Evolutionary conservation across 2,888 invertebrate genomes (phyloP), one percentile per base, ranked within the genome.

Genomic region (Cryptophagus acutangulus): DNA sequence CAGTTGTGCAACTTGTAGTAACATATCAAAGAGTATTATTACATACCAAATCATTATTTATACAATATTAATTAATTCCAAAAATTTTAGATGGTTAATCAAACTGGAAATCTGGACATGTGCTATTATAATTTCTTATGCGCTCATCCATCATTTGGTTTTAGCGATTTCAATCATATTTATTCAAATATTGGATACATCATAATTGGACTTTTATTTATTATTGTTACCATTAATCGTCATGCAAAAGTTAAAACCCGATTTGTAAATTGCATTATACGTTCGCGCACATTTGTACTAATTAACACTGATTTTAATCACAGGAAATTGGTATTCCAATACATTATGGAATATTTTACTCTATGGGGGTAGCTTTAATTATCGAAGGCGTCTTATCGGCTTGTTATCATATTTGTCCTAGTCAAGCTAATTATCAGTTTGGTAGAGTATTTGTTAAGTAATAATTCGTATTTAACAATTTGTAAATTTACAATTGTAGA

Each of bases 81-180:
- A n/a, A 36, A 33, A 47, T 66, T 67, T 41, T 71, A 87, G 81
- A 77, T 87, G 0, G 69, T 89, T 1, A 79, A 84, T 61, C 73
- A 77, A 35, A 86, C 89, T 0, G 92, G 92, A 1, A 80, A 91
- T 65, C 81, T 88, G 58, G 92, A 92, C 66, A 71, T 88, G 33
- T 92, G 92, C 66, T 92, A 89, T 69, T 92, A 90, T 71, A 92
- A 92, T 69, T 91, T 89, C 69, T 69, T 84, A 28, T 92, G 92
- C 66, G 81, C 89, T 0, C 84, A 87, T 66, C 87, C 88, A 0
- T 71, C 85, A 2, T 81, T 80, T 43, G 69, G 75, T 1, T 70
- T 89, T 9, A 82, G 82, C 0, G 86, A 90, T 61, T 89, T 88
- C 69, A 92, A 91, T 73, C 91, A 90, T 63, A 82, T 92, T 37